phyloP scores from a whole-genome alignment of 2,888 invertebrate genomes.

The Rotaria macrura region DNA sequence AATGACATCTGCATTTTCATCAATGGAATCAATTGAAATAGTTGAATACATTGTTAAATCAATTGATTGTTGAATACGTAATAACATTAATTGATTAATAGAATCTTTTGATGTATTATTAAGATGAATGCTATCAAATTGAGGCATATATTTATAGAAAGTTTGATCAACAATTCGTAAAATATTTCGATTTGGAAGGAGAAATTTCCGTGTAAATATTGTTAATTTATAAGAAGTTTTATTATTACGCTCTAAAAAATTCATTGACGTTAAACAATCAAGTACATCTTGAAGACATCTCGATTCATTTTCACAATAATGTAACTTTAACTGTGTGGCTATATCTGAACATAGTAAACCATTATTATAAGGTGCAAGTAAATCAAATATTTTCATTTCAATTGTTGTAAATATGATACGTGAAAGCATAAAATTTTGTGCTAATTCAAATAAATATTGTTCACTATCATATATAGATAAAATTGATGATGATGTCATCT shows the following conservation, averaged over 20 bases:
- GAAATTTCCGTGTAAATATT: background rate
- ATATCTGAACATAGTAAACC: background rate
- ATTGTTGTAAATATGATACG: background rate
- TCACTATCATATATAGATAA: background rate
- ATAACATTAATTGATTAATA: background rate
- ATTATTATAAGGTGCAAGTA: background rate
- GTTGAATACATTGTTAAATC: background rate
- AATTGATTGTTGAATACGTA: background rate
- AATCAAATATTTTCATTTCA: background rate
- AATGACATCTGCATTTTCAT: background rate
- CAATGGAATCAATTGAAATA: background rate
- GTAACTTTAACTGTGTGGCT: background rate
- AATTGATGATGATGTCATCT: background rate
- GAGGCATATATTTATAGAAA: background rate
- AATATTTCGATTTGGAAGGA: background rate
- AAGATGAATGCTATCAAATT: background rate
- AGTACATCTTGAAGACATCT: background rate
- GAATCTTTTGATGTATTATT: background rate
- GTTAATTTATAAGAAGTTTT: background rate
- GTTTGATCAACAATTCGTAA: background rate
- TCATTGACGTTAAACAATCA: background rate
- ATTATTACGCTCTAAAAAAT: background rate
- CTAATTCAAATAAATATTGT: slow-evolving; percentile 14
- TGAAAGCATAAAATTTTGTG: background rate
- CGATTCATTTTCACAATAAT: background rate